Evolutionary conservation across 1,140 invertebrate species (phyloP), one percentile per base, ranked within the genome.

Genomic region (Nomia melanderi): DNA sequence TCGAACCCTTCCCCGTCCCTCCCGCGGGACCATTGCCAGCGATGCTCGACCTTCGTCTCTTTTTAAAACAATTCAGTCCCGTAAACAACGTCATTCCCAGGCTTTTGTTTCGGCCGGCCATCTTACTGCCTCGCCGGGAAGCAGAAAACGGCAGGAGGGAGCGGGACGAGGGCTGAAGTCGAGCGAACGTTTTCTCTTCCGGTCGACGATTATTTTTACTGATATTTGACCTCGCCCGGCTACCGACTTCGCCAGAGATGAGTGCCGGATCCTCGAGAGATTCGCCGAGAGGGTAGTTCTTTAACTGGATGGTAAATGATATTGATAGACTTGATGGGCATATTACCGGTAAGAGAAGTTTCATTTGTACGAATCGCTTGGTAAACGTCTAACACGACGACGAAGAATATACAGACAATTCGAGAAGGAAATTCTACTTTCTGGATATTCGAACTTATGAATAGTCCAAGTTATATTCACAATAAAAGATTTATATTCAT

Each of bases 41-140:
- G 54, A 78, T 78, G 70, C 80, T 78, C 74, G 66, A 72, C 63
- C 70, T 81, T 74, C 77, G 65, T 44, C 57, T 44, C 75, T 86
- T 89, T 88, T 87, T 83, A 81, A 88, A 88, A 89, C 88, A 88
- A 89, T 88, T 79, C 70, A 57, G 64, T 72, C 83, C 84, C 82
- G 86, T 89, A 90, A 89, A 88, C 87, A 89, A 89, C 83, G 86
- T 87, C 86, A 87, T 87, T 85, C 72, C 69, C 82, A 88, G 84
- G 50, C 78, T 74, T 86, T 88, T 88, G 81, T 88, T 89, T 81
- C 57, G 39, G 66, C 70, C 73, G 53, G 77, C 70, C 82, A 87
- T 88, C 81, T 86, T 85, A 74, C 66, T 23, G 70, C 60, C 39
- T 36, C 56, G n/a, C n/a, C n/a, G n/a, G n/a, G n/a, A n/a, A n/a